These are phyloP conservation scores for Enteromius trimaculatus DNA, from an alignment of 2,797 vertebrate species.

Conservation along the genomic window DNA sequence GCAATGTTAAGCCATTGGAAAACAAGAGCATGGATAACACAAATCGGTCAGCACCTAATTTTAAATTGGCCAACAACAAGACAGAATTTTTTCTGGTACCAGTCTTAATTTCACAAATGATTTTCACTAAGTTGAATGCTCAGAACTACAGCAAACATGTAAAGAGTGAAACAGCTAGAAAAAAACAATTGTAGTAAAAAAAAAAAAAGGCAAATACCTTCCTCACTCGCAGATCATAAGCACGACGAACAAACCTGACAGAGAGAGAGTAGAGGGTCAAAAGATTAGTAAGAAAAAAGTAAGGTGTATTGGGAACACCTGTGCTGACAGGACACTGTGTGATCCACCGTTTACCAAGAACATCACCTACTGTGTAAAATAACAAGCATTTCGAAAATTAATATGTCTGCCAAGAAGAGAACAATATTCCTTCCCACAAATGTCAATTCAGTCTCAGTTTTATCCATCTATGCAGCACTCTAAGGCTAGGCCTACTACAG, in stretches of 20 bases:
- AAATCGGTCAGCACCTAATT: neutral
- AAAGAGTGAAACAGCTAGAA: neutral
- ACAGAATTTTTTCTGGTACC: neutral
- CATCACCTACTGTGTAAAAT: neutral
- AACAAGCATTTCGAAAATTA: neutral
- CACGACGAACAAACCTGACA: neutral
- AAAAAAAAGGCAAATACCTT: constrained; percentile 12
- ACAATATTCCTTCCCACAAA: neutral
- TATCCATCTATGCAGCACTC: neutral
- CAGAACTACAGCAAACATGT: neutral
- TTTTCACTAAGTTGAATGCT: neutral
- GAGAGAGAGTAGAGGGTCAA: neutral
- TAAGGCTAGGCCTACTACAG: neutral
- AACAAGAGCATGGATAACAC: neutral
- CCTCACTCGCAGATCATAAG: neutral
- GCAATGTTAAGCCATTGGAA: neutral
- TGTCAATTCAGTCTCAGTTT: neutral
- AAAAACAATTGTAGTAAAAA: too few species aligned
- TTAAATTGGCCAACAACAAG: neutral
- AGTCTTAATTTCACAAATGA: neutral
- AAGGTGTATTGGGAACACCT: neutral
- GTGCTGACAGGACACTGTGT: neutral
- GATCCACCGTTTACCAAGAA: neutral
- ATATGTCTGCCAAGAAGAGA: neutral
- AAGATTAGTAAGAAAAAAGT: neutral